A percentile compares a stretch with the other conserved stretches of the same genome.
Conservation (phyloP, 1,140 invertebrate species). For the silkworm (Bombyx mori) region DNA sequence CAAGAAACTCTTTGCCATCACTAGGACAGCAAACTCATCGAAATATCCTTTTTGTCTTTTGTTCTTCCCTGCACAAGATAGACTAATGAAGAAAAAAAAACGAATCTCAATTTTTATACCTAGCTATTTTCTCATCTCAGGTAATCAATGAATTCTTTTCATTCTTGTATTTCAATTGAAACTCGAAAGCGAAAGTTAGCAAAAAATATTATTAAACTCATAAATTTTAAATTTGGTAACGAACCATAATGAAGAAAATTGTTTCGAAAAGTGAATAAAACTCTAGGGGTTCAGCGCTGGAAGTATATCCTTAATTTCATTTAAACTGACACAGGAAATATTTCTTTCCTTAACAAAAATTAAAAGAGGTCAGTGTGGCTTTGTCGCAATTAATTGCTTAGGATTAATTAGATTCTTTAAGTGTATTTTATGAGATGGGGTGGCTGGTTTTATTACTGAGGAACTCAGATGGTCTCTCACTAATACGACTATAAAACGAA, state of each 20-base stretch:
- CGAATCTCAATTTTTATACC: no score
- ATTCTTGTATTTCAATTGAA: no score
- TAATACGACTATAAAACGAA: no score
- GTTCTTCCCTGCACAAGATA: no score
- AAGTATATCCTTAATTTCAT: slow-evolving; percentile 15
- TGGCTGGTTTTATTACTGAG: slow-evolving; percentile 10
- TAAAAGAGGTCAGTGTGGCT: slow-evolving; percentile 8
- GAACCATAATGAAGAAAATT: no score
- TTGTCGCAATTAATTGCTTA: slow-evolving; percentile 16
- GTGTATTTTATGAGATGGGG: slow-evolving; percentile 16
- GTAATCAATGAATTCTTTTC: no score
- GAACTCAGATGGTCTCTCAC: slow-evolving; percentile 9
- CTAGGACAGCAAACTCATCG: no score
- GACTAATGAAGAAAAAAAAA: no score
- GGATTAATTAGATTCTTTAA: slow-evolving; percentile 24
- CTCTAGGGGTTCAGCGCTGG: neutral
- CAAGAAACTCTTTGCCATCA: no score
- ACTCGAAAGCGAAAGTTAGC: no score
- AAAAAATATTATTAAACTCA: neutral
- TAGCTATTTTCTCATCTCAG: no score
- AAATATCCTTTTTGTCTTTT: no score
- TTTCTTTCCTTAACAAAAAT: slow-evolving; percentile 11
- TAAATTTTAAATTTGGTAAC: neutral
- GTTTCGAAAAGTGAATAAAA: neutral
- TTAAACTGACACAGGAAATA: slow-evolving; percentile 16